Evolutionary conservation across 2,797 vertebrate genomes (phyloP), one percentile per base, ranked within the genome.

Genomic region (Lates japonicus): DNA sequence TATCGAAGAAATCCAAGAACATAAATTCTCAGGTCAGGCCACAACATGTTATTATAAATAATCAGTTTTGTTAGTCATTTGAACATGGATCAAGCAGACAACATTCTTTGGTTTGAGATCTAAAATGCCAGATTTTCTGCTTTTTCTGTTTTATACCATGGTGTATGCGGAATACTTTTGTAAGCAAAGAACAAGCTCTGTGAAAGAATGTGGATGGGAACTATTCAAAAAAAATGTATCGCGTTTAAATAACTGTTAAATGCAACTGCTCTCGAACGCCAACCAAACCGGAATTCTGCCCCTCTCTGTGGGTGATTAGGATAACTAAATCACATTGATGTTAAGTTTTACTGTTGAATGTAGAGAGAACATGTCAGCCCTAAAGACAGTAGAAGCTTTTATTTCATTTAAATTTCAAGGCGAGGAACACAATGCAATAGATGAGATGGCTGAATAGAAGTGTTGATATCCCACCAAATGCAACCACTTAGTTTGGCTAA

Each of bases 401-500:
- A 7, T 11, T 25, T 49, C 2, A 10, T 54, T 62, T 58, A 39
- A 61, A n/a, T n/a, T n/a, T n/a, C n/a, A 64, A 29, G 54, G 48
- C 29, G 52, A 72, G 49, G 14, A 22, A 42, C 68, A 78, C 17
- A 39, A 75, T 46, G 17, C 3, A 4, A 20, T 66, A 74, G 33
- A 51, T 6, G 6, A 25, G 41, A 37, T 12, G 59, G 52, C 60
- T 63, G 69, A 19, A 59, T n/a, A 68, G 35, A 76, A 76, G 62
- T 70, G 51, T 67, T 52, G 44, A 63, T 76, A 64, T 52, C 62
- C 59, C 35, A 25, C 78, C 67, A 84, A 88, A 81, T 69, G 57
- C 58, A 80, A 49, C 42, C 74, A 59, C 76, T 86, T 82, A 76
- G 81, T 77, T 67, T 66, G 69, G 70, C 49, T 88, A 57, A 55